These are phyloP conservation scores for Cataglyphis hispanica DNA, from an alignment of 1,140 invertebrate species.

Conservation along the genomic window DNA sequence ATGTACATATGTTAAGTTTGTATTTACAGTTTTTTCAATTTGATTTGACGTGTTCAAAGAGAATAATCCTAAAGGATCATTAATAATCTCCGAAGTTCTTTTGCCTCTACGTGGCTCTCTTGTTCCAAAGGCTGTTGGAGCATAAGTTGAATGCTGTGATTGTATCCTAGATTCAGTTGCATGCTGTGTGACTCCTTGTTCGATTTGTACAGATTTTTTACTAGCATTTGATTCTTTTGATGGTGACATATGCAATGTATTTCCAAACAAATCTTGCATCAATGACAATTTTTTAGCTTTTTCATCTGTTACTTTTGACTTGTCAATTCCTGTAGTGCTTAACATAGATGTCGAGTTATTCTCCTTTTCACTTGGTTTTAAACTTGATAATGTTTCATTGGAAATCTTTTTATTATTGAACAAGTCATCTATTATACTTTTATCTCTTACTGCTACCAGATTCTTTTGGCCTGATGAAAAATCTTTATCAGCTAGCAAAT, in stretches of 20 bases:
- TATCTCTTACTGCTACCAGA: constrained; percentile 53
- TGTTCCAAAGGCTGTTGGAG: constrained; percentile 61
- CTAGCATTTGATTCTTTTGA: constrained; percentile 35
- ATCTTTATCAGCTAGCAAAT: constrained; percentile 75
- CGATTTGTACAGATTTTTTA: constrained; percentile 46
- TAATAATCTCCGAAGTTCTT: constrained; percentile 69
- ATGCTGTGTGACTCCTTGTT: constrained; percentile 49
- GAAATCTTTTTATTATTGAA: constrained; percentile 75
- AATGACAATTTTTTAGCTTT: constrained; percentile 72
- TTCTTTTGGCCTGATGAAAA: constrained; percentile 60
- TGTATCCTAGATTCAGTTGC: constrained; percentile 51
- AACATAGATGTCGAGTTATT: neutral
- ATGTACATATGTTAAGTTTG: neutral
- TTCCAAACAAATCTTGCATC: constrained; percentile 80
- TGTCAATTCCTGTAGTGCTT: constrained; percentile 52
- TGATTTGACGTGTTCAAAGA: constrained; percentile 53
- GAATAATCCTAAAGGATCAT: constrained; percentile 80
- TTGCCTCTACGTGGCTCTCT: constrained; percentile 78
- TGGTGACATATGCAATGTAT: constrained; percentile 52
- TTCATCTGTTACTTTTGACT: constrained; percentile 56
- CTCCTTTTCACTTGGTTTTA: constrained; percentile 7
- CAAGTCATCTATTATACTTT: constrained; percentile 73
- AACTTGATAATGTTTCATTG: constrained; percentile 12
- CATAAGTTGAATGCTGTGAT: constrained; percentile 41
- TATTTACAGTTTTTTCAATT: constrained; percentile 59